Percentiles rank a stretch among this genome's conserved stretches.
Evolutionary conservation across 2,797 vertebrate species (phyloP).

Genomic region (Podarcis lilfordi): DNA sequence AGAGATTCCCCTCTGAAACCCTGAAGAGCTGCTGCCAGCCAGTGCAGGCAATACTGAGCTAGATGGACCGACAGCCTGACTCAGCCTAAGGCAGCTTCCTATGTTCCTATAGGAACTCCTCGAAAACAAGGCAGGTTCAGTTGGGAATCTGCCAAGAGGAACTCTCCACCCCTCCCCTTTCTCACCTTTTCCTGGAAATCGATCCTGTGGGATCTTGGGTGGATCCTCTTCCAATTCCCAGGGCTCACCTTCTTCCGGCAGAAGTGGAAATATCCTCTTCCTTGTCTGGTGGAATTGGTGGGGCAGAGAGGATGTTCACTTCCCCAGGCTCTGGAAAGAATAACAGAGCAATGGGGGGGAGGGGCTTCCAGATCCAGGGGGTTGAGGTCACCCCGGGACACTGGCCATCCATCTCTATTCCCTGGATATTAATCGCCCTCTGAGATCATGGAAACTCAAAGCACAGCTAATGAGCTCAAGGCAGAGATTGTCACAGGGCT

Average conservation of each 20-base stretch:
- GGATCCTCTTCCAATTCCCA: background rate
- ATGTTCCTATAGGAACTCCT: no score
- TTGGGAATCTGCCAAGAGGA: background rate
- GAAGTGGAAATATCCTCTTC: background rate
- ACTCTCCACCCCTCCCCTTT: background rate
- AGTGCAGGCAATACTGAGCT: no score
- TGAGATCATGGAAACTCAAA: constrained; percentile 32
- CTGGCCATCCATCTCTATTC: background rate
- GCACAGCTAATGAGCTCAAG: constrained; percentile 31
- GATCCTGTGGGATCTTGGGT: no score
- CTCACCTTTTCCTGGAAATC: background rate
- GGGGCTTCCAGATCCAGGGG: background rate
- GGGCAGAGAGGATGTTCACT: background rate
- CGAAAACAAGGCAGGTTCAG: no score
- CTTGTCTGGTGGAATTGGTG: background rate
- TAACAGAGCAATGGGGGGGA: no score
- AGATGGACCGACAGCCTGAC: no score
- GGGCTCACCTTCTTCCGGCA: background rate
- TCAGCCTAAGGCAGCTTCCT: no score
- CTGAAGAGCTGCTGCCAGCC: no score
- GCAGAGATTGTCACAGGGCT: background rate
- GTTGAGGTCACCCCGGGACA: background rate
- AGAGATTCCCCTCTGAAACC: no score
- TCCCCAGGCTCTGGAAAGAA: background rate
- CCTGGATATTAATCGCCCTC: constrained; percentile 16